phyloP scores from a whole-genome alignment of 2,113 vertebrate species.

The Raphicerus campestris region DNA sequence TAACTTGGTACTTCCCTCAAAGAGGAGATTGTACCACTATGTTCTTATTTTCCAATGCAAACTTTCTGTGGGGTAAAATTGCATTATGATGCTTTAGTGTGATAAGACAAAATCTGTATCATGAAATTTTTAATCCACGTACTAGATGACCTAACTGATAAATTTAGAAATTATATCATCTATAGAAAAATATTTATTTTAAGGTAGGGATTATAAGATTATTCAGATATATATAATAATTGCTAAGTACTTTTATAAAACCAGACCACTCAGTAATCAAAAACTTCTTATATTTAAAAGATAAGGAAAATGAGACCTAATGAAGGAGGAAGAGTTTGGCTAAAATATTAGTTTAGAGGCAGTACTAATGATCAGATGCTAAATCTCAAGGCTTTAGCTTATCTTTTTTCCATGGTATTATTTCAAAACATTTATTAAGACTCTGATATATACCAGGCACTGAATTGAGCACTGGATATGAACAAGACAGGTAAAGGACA shows the following conservation, averaged over 20 bases:
- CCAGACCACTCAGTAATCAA: neutral
- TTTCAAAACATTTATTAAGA: slow-evolving; percentile 23
- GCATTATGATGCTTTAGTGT: neutral
- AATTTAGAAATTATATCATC: neutral
- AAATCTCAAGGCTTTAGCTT: neutral
- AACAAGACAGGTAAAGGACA: neutral
- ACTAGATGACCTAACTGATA: neutral
- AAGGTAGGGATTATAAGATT: neutral
- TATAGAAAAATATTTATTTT: neutral
- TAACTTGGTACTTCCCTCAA: neutral
- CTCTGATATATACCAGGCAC: neutral
- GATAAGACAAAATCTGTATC: neutral
- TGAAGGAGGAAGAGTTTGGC: neutral
- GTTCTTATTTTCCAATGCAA: neutral
- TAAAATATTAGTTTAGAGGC: neutral
- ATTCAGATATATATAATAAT: neutral
- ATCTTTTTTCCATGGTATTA: neutral
- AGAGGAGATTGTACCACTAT: neutral
- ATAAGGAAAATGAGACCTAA: neutral
- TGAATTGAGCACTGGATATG: neutral
- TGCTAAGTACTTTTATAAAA: neutral
- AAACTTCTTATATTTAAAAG: neutral
- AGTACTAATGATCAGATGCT: neutral
- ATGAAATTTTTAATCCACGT: neutral
- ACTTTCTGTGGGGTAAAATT: neutral